phyloP scores from a whole-genome alignment of 2,113 vertebrate species.

The Sebastes fasciatus region DNA sequence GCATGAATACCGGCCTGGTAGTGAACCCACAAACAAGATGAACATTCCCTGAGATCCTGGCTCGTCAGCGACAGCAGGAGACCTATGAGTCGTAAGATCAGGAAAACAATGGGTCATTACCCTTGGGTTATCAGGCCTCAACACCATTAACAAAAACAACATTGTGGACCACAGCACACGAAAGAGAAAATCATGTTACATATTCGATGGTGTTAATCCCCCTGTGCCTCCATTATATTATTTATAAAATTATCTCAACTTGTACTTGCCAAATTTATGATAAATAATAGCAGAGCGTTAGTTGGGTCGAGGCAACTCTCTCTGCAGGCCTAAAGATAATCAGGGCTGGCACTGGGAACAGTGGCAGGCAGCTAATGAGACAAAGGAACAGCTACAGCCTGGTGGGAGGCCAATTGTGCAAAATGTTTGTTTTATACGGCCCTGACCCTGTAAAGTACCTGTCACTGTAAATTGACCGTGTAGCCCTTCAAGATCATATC shows the following conservation, averaged over 20 bases:
- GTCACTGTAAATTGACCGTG: conserved; percentile 64
- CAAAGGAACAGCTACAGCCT: conserved; percentile 61
- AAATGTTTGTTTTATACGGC: conserved; percentile 75
- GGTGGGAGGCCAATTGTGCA: conserved; percentile 71
- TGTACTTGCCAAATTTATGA: conserved; percentile 43
- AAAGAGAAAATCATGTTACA: conserved; percentile 43
- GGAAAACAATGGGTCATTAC: conserved; percentile 75
- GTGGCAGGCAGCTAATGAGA: conserved; percentile 75
- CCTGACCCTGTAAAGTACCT: conserved; percentile 61
- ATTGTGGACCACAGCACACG: conserved; percentile 28
- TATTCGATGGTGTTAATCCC: conserved; percentile 31
- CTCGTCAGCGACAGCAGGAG: conserved; percentile 52
- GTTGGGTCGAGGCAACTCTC: conserved; percentile 48
- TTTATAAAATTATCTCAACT: conserved; percentile 38
- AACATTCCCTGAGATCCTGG: conserved; percentile 53
- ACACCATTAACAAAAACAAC: conserved; percentile 65
- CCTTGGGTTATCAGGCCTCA: conserved; percentile 62
- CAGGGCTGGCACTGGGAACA: conserved; percentile 69
- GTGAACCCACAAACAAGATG: conserved; percentile 71
- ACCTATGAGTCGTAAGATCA: conserved; percentile 51
- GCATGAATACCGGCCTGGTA: conserved; percentile 64
- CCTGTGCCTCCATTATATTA: conserved; percentile 44
- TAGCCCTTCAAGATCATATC: conserved; percentile 58
- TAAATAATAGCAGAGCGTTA: conserved; percentile 47
- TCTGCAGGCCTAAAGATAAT: conserved; percentile 72